phyloP scores from a whole-genome alignment of 2,113 vertebrate genomes.

The Tympanuchus pallidicinctus region DNA sequence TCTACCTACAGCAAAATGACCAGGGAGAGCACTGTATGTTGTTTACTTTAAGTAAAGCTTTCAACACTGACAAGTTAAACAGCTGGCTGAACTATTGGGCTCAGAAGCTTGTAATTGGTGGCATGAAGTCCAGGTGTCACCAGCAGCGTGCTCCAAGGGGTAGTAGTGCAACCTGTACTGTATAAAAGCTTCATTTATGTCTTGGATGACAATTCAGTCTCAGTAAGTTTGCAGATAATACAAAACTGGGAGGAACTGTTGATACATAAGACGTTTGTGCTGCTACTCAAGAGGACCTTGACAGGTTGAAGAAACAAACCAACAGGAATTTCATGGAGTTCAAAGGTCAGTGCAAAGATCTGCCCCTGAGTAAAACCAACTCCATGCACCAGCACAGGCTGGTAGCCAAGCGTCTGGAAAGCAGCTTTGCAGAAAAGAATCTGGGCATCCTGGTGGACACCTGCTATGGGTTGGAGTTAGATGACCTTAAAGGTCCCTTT shows the following conservation, averaged over 20 bases:
- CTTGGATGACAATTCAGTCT: neutral
- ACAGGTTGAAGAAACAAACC: neutral
- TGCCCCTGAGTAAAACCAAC: neutral
- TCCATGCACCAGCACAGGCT: neutral
- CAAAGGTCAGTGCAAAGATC: neutral
- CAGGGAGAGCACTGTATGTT: neutral
- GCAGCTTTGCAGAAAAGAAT: neutral
- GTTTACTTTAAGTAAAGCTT: neutral
- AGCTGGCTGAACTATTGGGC: neutral
- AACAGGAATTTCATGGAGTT: neutral
- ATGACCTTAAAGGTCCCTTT: no score
- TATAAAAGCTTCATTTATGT: neutral
- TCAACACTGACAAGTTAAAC: neutral
- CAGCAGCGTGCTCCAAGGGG: neutral
- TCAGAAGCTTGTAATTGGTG: neutral
- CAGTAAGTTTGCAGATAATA: neutral
- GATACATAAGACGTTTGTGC: neutral
- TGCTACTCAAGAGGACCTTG: neutral
- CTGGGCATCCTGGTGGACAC: neutral
- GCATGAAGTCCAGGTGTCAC: neutral
- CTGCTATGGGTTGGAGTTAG: neutral
- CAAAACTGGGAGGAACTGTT: neutral
- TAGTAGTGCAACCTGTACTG: neutral
- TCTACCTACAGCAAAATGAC: neutral
- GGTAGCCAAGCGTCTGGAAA: neutral